Conservation (phyloP, 2,113 vertebrate species). For the Rhabdornis inornatus region DNA sequence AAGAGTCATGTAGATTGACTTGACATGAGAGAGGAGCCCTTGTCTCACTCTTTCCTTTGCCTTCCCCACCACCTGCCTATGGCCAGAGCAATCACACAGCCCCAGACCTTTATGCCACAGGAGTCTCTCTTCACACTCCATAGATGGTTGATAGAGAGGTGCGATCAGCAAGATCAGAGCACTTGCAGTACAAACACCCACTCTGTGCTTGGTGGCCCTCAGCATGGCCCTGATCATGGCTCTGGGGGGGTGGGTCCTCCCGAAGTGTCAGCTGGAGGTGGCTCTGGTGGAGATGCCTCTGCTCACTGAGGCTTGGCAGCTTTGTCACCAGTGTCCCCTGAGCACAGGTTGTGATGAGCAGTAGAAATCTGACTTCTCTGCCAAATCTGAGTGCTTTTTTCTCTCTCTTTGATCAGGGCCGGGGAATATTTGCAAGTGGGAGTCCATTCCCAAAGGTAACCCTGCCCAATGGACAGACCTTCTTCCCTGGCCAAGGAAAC, state of each 20-base stretch:
- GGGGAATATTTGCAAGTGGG: constrained; percentile 93
- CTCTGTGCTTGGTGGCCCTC: not conserved
- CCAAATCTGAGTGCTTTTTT: not conserved
- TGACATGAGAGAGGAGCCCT: not conserved
- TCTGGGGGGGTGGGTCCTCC: not conserved
- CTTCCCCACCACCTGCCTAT: not conserved
- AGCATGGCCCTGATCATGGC: not conserved
- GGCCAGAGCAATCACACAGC: not conserved
- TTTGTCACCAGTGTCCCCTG: not conserved
- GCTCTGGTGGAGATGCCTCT: not conserved
- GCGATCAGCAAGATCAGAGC: not conserved
- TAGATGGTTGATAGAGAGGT: not conserved
- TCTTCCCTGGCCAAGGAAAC: constrained; percentile 96
- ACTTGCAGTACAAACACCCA: not conserved
- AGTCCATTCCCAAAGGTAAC: constrained; percentile 92
- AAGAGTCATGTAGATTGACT: not conserved
- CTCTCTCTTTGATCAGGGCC: constrained; percentile 77
- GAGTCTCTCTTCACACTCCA: not conserved
- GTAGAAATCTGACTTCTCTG: not conserved
- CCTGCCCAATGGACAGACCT: constrained; percentile 84
- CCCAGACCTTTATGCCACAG: not conserved
- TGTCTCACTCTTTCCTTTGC: not conserved
- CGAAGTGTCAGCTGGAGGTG: not conserved
- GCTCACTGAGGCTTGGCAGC: not conserved
- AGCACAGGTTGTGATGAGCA: not conserved